phyloP scores from a whole-genome alignment of 2,888 invertebrate genomes.

The Noctua comes region DNA sequence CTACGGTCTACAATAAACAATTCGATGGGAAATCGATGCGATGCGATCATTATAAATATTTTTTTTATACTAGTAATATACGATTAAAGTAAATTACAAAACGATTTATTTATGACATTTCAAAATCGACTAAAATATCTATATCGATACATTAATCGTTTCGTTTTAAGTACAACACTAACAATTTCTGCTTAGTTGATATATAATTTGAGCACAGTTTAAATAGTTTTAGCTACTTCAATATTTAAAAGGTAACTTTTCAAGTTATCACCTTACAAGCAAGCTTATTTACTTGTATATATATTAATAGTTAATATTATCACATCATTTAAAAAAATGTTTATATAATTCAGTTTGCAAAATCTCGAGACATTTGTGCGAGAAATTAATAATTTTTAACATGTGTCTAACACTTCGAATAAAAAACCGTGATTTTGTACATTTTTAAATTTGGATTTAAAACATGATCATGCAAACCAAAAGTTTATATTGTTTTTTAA shows the following conservation, averaged over 20 bases:
- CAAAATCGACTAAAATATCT: slow-evolving; percentile 65
- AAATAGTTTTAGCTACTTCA: slow-evolving; percentile 48
- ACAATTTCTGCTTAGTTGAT: slow-evolving; percentile 43
- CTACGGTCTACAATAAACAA: slow-evolving; percentile 48
- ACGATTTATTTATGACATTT: slow-evolving; percentile 46
- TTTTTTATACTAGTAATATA: slow-evolving; percentile 35
- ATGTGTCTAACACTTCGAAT: background rate
- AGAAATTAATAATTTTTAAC: background rate
- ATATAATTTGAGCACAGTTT: slow-evolving; percentile 64
- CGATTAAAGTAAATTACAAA: slow-evolving; percentile 50
- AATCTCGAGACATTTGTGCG: background rate
- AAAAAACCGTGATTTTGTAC: slow-evolving; percentile 19
- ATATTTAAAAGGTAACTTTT: slow-evolving; percentile 49
- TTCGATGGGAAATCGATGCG: slow-evolving; percentile 48
- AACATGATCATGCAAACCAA: slow-evolving; percentile 12
- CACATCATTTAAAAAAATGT: slow-evolving; percentile 57
- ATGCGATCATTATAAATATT: slow-evolving; percentile 19
- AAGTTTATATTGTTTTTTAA: background rate
- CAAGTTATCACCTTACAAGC: slow-evolving; percentile 44
- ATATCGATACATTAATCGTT: slow-evolving; percentile 59
- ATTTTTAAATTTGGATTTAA: slow-evolving; percentile 2
- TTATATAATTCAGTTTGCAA: slow-evolving; percentile 30
- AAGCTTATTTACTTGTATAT: slow-evolving; percentile 45
- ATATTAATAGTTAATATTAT: slow-evolving; percentile 59
- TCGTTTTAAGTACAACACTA: slow-evolving; percentile 66